Base-by-base conservation (phyloP, 2,113 vertebrate genomes). In the Chloroceryle aenea region DNA sequence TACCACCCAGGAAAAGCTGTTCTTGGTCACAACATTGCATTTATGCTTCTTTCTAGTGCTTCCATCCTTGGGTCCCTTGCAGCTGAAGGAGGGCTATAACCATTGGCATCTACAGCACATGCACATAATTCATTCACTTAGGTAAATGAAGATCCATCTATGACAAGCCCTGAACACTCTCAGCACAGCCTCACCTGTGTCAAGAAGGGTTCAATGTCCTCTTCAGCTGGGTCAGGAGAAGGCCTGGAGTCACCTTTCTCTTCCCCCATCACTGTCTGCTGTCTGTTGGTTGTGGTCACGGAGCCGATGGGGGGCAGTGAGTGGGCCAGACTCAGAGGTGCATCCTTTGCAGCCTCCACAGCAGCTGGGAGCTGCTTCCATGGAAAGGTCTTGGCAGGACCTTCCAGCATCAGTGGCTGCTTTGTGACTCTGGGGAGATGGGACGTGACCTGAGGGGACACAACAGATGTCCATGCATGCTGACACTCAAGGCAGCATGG, bases 101-200 rank as follows among this genome's bases (percentile, higher is more conserved):
- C 12, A 6, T 14, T 8, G 69, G 18, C 13, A 5, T 14, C 50
- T 43, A 18, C 16, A 30, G 47, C 11, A 6, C 7, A 0, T 18
- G 32, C 36, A 17, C 32, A 40, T 2, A 0, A 8, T 45, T 43
- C 48, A 9, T 12, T 45, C 48, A 11, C 15, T 23, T 17, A 6
- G 43, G 34, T 53, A 78, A 78, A 72, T 0, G 4, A n/a, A 53
- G 34, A 30, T 56, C 26, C 50, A 30, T 21, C 53, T 34, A 1
- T 14, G 30, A 23, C n/a, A 30, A 72, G 38, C 38, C 34, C 45
- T n/a, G 32, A 26, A 38, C 12, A 4, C 38, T 40, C 14, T 22
- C 7, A n/a, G 63, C 36, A 8, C 2, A 4, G 16, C 69, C 52
- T 62, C 50, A 99, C 99, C 99, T 99, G 98, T 7, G 99, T 99